Percentiles rank a stretch among this genome's conserved stretches.
Conservation (phyloP, 2,797 vertebrate genomes). For the Garrulus glandarius region DNA sequence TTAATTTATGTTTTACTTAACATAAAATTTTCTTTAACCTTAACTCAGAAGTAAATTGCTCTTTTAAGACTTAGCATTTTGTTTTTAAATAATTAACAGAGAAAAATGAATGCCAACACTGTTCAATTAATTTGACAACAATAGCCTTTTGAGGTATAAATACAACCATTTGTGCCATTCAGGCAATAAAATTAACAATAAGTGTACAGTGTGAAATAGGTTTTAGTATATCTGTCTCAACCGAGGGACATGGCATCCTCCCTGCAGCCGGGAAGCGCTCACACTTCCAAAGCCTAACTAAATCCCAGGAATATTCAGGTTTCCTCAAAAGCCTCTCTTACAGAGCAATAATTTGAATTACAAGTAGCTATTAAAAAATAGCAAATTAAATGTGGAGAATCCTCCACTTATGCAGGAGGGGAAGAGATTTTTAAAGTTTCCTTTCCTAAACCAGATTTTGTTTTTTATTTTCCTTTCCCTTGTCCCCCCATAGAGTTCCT, state of each 20-base stretch:
- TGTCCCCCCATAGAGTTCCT: background rate
- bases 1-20: constrained; percentile 33
- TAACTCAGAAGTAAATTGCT: background rate
- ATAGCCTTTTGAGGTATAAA: background rate
- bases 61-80: background rate
- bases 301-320: constrained; percentile 37
- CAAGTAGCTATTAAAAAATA: constrained; percentile 17
- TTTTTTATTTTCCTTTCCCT: background rate
- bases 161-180: background rate
- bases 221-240: background rate
- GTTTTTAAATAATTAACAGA: constrained; percentile 7
- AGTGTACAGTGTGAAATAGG: background rate
- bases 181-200: background rate
- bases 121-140: background rate
- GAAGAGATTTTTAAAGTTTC: background rate
- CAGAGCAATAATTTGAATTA: constrained; percentile 52
- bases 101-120: background rate
- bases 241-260: background rate
- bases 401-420: background rate
- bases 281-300: background rate
- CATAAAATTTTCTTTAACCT: background rate
- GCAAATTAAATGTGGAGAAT: background rate
- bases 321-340: constrained; percentile 8
- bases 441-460: background rate
- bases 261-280: background rate